Evolutionary conservation across 2,113 vertebrate genomes (phyloP).

Genomic region (Drymodes brunneopygia): DNA sequence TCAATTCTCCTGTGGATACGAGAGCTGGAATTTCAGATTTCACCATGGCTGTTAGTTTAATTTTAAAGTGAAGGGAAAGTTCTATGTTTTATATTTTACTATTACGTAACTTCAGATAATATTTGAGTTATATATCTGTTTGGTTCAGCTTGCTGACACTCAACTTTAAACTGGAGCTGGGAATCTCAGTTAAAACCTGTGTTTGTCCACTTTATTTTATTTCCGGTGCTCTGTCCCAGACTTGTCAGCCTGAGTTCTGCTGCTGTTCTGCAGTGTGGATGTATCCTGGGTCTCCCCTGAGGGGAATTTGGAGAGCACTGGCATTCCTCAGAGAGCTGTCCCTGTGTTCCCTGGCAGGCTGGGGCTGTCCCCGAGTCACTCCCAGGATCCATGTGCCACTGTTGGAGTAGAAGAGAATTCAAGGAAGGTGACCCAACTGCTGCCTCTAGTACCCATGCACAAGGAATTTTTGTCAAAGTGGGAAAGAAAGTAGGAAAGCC

Average conservation of each 20-base stretch:
- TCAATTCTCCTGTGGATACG: background rate
- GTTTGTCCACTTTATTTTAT: background rate
- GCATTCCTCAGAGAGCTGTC: background rate
- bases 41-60: background rate
- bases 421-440: background rate
- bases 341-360: background rate
- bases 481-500: background rate
- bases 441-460: background rate
- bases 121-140: background rate
- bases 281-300: background rate
- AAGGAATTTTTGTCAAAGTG: background rate
- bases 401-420: background rate
- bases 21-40: background rate
- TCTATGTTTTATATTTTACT: background rate
- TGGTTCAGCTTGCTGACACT: background rate
- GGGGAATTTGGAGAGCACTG: background rate
- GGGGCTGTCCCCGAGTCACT: background rate
- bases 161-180: background rate
- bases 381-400: background rate
- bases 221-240: background rate
- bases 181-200: background rate
- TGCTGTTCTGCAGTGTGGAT: background rate
- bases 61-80: background rate
- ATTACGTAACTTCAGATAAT: background rate
- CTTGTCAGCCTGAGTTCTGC: background rate